phyloP scores from a whole-genome alignment of 2,797 vertebrate species.

The Sebastes steindachneri region DNA sequence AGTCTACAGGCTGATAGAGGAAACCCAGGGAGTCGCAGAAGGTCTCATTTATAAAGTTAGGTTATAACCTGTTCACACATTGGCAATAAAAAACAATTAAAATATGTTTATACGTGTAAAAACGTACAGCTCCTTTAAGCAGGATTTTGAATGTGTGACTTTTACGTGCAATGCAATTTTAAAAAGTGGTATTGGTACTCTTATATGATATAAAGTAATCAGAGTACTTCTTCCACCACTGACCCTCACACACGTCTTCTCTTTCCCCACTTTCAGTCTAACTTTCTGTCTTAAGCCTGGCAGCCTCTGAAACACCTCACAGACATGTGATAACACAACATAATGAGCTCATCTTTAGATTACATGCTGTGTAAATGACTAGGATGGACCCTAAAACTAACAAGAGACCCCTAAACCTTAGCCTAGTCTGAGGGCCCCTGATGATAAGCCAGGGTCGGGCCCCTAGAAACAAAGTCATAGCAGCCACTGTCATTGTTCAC shows the following conservation, averaged over 20 bases:
- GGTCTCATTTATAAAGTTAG: too few relatives aligned
- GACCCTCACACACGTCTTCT: neutral
- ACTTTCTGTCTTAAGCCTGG: neutral
- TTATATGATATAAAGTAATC: neutral
- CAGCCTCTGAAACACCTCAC: neutral
- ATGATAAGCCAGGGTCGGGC: constrained; percentile 16
- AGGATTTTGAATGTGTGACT: too few relatives aligned
- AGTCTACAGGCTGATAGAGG: too few relatives aligned
- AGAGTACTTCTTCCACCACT: neutral
- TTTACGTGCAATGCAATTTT: too few relatives aligned
- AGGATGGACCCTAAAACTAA: constrained; percentile 51
- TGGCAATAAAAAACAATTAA: too few relatives aligned
- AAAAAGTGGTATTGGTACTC: neutral
- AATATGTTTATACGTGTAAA: too few relatives aligned
- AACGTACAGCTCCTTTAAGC: too few relatives aligned
- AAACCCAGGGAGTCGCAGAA: too few relatives aligned
- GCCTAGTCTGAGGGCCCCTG: constrained; percentile 8
- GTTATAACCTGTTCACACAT: too few relatives aligned
- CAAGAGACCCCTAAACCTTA: constrained; percentile 38
- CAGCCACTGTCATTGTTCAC: constrained; percentile 53
- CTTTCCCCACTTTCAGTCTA: neutral
- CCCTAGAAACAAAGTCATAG: constrained; percentile 16
- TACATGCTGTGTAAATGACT: constrained; percentile 45
- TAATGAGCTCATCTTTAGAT: constrained; percentile 57
- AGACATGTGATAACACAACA: constrained; percentile 36